Base-by-base conservation (phyloP, 2,113 vertebrate genomes). In the Calyptommatus sinebrachiatus region DNA sequence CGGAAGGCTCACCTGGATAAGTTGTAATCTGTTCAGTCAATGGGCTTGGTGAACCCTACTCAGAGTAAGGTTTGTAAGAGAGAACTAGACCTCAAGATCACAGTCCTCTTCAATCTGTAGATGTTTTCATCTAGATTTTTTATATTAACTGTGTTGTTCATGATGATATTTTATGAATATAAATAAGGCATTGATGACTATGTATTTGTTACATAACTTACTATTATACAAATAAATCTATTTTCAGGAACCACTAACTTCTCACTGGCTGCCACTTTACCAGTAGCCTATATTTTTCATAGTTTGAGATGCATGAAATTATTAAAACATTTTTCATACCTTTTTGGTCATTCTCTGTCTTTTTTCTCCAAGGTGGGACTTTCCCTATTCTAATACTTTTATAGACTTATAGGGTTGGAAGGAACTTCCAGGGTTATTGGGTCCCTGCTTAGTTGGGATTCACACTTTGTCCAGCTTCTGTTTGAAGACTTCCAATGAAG, bases 321-420 rank as follows among this genome's bases (percentile, higher is more conserved):
- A 76, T 75, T 75, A 63, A 89, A 87, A 41, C 41, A 70, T 66
- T 91, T 93, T 88, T 46, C 87, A 77, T 85, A 82, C 81, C 86
- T 87, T 83, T 87, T 77, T 41, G 77, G 76, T 73, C 77, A 81
- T 60, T 81, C 60, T 77, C 72, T 85, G n/a, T n/a, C n/a, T 89
- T 89, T 67, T 65, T 24, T 24, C 35, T 5, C 35, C 35, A 41
- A 41, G 35, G 35, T 41, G 35, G 35, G 3, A 4, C 35, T 41
- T 10, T 46, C 48, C 26, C 26, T 75, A 24, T 20, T 65, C 65
- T 9, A 50, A 50, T 50, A 3, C 53, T 57, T 57, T 14, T 57
- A 18, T 57, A 16, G 35, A 41, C 35, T 41, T 5, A 41, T 41
- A 41, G 35, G 35, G 35, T 41, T 41, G 35, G 35, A 41, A 41